Percentiles rank a stretch among this genome's conserved stretches.
These are phyloP conservation scores for Heliangelus exortis DNA, from an alignment of 2,797 vertebrate species.

Conservation along the genomic window DNA sequence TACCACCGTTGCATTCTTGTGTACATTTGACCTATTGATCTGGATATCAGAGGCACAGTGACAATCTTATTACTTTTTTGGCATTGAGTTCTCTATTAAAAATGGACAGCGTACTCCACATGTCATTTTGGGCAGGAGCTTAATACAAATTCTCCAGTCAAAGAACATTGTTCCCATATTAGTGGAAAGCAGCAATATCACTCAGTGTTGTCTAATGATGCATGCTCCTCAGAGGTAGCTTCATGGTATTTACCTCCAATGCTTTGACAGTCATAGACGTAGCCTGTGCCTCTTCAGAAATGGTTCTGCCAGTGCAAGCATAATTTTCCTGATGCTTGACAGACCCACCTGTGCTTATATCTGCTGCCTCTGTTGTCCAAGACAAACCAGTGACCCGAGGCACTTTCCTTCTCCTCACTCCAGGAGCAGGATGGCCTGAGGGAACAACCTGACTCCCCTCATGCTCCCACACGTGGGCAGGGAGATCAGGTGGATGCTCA, in stretches of 20 bases:
- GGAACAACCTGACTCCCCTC: not conserved
- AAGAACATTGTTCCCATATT: not conserved
- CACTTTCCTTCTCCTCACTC: not conserved
- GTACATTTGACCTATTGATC: not conserved
- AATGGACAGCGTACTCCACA: not conserved
- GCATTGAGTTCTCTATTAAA: not conserved
- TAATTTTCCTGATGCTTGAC: not conserved
- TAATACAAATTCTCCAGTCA: not conserved
- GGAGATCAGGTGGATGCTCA: not conserved
- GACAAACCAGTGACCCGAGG: not conserved
- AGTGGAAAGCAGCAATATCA: not conserved
- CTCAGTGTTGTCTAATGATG: not conserved
- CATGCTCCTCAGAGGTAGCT: not conserved
- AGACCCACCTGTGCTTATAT: not conserved
- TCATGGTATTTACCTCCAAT: not conserved
- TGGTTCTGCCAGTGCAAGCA: not conserved
- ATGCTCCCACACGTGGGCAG: fast-evolving
- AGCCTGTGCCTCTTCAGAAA: constrained; percentile 17
- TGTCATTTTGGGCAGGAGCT: not conserved
- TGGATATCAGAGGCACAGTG: not conserved
- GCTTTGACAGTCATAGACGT: constrained; percentile 17
- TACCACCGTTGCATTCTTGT: fast-evolving
- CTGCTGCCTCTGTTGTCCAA: not conserved
- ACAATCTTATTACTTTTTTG: not conserved
- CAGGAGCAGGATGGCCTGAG: not conserved